Evolutionary conservation across 2,797 vertebrate species (phyloP).

Genomic region (Rhinichthys osculus): DNA sequence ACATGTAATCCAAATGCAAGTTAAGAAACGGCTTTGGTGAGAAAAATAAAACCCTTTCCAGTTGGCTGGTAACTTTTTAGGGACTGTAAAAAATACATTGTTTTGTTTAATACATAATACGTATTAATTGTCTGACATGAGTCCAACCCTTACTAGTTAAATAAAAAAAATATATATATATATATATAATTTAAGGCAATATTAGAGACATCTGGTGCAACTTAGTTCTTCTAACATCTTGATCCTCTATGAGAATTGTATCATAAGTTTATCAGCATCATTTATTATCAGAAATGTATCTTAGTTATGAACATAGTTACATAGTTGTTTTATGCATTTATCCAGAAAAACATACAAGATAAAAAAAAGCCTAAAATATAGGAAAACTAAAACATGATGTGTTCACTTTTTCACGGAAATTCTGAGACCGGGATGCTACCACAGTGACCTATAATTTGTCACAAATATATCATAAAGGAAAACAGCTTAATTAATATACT

Average conservation of each 20-base stretch:
- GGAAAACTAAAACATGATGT: not conserved
- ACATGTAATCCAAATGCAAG: slow-evolving; percentile 1
- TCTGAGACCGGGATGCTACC: not conserved
- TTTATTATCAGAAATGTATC: not conserved
- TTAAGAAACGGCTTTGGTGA: not conserved
- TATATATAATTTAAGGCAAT: not conserved
- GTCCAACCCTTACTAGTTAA: not conserved
- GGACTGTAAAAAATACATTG: not conserved
- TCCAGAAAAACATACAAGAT: not conserved
- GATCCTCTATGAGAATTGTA: not conserved
- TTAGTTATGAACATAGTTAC: not conserved
- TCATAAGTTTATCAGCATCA: not conserved
- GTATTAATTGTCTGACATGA: not conserved
- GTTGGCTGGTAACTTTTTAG: not conserved
- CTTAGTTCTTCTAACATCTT: not conserved
- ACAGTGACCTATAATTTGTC: not conserved
- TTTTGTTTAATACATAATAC: not conserved
- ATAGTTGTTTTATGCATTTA: not conserved
- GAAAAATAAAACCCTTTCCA: not conserved
- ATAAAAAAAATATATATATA: too few species aligned
- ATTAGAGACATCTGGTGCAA: not conserved
- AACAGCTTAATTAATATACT: not conserved
- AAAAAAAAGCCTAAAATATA: not conserved
- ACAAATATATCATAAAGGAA: not conserved
- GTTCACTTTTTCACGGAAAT: not conserved